A percentile compares a stretch with the other conserved stretches of the same genome.
phyloP scores from a whole-genome alignment of 2,888 invertebrate genomes.

The Pantelozetes paolii region DNA sequence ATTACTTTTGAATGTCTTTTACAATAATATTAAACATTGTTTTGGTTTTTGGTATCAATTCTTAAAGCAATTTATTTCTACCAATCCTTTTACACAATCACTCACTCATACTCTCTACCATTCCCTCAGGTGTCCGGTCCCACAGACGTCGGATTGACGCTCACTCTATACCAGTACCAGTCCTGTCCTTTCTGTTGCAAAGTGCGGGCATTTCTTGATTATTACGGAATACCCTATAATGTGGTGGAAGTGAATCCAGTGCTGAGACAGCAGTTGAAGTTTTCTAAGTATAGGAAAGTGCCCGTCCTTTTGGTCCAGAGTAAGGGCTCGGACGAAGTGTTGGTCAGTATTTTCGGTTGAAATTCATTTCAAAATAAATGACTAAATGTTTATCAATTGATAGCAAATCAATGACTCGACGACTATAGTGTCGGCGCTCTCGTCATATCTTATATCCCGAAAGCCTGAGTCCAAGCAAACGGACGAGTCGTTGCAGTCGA shows the following conservation, averaged over 20 bases:
- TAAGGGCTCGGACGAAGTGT: constrained; percentile 4
- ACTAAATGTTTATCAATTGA: constrained; percentile 48
- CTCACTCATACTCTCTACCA: not conserved
- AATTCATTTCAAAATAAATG: not conserved
- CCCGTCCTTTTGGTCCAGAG: constrained; percentile 68
- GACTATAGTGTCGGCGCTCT: constrained; percentile 81
- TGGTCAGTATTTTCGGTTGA: constrained; percentile 24
- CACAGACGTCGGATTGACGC: constrained; percentile 57
- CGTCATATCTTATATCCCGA: constrained; percentile 63
- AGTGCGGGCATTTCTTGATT: constrained; percentile 78
- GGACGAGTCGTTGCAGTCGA: constrained; percentile 23
- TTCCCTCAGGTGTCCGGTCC: constrained; percentile 11
- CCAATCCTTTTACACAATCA: not conserved
- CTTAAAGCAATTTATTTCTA: not conserved
- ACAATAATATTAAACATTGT: not conserved
- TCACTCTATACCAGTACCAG: constrained; percentile 91
- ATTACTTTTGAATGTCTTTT: not conserved
- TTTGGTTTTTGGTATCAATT: not conserved
- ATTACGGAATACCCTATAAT: constrained; percentile 86
- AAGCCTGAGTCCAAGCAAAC: constrained; percentile 38
- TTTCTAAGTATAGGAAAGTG: constrained; percentile 92
- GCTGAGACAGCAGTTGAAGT: constrained; percentile 79
- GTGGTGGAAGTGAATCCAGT: constrained; percentile 97
- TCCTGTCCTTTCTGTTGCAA: constrained; percentile 98
- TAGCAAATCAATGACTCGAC: constrained; percentile 88